Percentiles rank a stretch among this genome's conserved stretches.
Conservation (phyloP, 2,113 vertebrate species). For the Mus spicilegus region DNA sequence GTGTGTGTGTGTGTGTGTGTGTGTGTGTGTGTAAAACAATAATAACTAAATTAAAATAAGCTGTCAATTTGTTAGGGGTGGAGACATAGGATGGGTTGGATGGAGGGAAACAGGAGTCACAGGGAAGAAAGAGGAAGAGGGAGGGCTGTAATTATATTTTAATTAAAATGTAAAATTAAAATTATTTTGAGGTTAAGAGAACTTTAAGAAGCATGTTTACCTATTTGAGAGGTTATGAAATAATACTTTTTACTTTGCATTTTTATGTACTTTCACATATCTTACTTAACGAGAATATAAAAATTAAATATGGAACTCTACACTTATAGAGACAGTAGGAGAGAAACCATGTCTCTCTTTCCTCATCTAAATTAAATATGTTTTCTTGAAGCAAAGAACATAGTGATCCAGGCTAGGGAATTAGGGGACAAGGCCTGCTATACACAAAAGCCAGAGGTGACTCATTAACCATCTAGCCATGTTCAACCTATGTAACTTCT, state of each 20-base stretch:
- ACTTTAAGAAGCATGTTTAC: background rate
- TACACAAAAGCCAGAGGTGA: background rate
- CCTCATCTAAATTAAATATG: background rate
- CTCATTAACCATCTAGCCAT: background rate
- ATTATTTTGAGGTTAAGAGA: background rate
- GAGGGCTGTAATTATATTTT: background rate
- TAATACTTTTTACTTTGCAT: background rate
- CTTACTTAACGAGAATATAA: constrained; percentile 4
- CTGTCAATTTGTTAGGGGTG: background rate
- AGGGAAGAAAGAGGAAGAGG: background rate
- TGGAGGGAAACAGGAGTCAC: background rate
- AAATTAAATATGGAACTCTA: background rate
- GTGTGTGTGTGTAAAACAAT: background rate
- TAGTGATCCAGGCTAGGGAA: background rate
- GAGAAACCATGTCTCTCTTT: background rate
- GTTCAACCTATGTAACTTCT: background rate
- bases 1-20: background rate
- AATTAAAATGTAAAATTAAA: background rate
- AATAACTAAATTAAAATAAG: background rate
- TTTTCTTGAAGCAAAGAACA: background rate
- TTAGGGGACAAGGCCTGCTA: background rate
- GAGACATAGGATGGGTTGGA: background rate
- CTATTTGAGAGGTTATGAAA: constrained; percentile 23
- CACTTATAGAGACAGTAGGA: background rate
- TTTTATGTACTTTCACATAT: background rate